Evolutionary conservation across 2,113 vertebrate genomes (phyloP).

Genomic region (Corythaeola cristata): DNA sequence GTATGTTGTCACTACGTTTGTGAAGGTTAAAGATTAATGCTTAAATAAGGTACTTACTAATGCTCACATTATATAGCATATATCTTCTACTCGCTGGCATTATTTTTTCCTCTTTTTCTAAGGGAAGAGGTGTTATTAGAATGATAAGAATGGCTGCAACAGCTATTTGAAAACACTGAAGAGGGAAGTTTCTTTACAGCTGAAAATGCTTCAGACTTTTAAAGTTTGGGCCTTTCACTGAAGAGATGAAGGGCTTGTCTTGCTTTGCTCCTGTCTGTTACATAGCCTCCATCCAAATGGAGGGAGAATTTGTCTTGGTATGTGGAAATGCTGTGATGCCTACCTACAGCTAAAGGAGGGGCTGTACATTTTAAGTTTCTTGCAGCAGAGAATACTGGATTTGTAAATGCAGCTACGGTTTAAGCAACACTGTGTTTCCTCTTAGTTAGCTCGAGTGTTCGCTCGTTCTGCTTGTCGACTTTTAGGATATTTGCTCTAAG

Average conservation of each 20-base stretch:
- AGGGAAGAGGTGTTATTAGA: not conserved
- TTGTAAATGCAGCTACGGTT: not conserved
- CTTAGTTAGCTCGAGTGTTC: not conserved
- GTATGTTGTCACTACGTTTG: not conserved
- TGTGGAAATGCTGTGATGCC: not conserved
- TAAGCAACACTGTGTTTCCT: not conserved
- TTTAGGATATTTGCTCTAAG: not conserved
- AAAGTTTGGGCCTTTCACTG: not conserved
- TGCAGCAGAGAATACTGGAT: not conserved
- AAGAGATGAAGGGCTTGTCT: not conserved
- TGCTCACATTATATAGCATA: not conserved
- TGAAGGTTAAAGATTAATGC: constrained; percentile 13
- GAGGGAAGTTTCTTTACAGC: not conserved
- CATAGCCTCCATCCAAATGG: not conserved
- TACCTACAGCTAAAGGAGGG: not conserved
- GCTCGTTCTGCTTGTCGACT: not conserved
- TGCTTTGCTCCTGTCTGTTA: not conserved
- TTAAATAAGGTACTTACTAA: constrained; percentile 29
- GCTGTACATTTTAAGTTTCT: not conserved
- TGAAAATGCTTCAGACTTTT: not conserved
- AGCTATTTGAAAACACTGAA: not conserved
- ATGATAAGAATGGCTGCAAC: not conserved
- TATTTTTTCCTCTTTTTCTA: not conserved
- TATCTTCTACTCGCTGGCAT: not conserved
- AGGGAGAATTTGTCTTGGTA: not conserved